Evolutionary conservation across 2,888 invertebrate genomes (phyloP).

Genomic region (Reticulitermes lucifugus): DNA sequence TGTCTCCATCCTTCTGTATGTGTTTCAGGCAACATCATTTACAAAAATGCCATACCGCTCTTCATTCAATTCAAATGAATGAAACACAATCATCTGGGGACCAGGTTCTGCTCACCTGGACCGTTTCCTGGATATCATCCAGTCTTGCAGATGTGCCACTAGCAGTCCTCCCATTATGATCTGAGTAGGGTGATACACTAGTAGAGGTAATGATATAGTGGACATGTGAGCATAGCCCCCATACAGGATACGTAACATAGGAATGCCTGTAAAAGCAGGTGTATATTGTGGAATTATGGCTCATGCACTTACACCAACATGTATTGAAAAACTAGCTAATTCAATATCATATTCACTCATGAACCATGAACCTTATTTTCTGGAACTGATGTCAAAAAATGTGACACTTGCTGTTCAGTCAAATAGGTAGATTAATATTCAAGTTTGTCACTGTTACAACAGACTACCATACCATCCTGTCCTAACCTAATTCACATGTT

Average conservation of each 20-base stretch:
- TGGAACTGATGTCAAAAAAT: too few relatives aligned
- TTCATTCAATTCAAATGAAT: too few relatives aligned
- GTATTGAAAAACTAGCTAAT: neutral
- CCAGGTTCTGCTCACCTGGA: neutral
- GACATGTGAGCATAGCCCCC: conserved; percentile 66
- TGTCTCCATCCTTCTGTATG: too few relatives aligned
- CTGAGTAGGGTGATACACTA: conserved; percentile 68
- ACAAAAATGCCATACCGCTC: too few relatives aligned
- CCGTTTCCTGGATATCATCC: conserved; percentile 56
- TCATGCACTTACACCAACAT: neutral
- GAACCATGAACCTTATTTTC: too few relatives aligned
- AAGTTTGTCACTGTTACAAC: neutral
- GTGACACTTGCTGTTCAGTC: too few relatives aligned
- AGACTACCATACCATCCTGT: neutral
- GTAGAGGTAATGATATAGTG: conserved; percentile 65
- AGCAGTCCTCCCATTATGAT: conserved; percentile 66
- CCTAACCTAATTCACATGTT: neutral
- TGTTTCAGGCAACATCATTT: too few relatives aligned
- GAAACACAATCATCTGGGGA: too few relatives aligned
- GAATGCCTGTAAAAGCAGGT: conserved; percentile 62
- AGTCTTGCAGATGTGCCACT: conserved; percentile 64
- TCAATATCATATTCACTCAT: neutral
- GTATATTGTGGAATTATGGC: too few relatives aligned
- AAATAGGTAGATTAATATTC: too few relatives aligned
- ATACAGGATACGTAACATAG: conserved; percentile 66